Evolutionary conservation across 2,888 invertebrate genomes (phyloP), one percentile per base, ranked within the genome.

Genomic region (Cheilosia pagana): DNA sequence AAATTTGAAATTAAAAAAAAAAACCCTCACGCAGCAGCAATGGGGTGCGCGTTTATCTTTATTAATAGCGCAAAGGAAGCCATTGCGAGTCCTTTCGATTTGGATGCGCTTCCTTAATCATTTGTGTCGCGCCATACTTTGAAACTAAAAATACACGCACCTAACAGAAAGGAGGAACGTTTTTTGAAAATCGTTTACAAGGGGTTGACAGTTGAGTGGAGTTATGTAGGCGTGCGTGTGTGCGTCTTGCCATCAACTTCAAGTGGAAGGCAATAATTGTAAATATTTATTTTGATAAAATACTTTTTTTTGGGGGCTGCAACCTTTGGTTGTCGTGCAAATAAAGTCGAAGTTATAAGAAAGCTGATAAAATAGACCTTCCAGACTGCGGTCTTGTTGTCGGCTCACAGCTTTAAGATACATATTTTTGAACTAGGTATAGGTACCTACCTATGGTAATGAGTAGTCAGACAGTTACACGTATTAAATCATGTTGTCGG

Each of bases 11-110:
- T 52, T 62, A 14, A 35, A 43, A 70, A 63, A 21, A 60, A 43
- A 60, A 60, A 39, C 62, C 60, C 53, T 53, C 39, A 19, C 28
- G 28, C 28, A 28, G 28, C 28, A 16, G 23, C 2, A 74, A 48
- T 57, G 72, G 83, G 74, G 65, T 79, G 74, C 31, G 28, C 50
- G 68, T 72, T 62, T 60, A 67, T 43, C 45, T 48, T 72, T 83
- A 83, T 77, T 67, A 75, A 79, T 83, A 83, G 83, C 19, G 19
- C 62, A 53, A 63, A 71, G 77, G 78, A 78, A 70, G 79, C 65
- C 79, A 79, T 65, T 83, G 55, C 67, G 68, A 70, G 68, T 70
- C 68, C 68, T 70, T 35, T 35, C 3, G 35, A 35, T 35, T 35
- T 57, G 57, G 10, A 39, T 57, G 59, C 70, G n/a, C 48, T 70